Conservation (phyloP, 2,888 invertebrate genomes). For the Clitarchus hookeri region DNA sequence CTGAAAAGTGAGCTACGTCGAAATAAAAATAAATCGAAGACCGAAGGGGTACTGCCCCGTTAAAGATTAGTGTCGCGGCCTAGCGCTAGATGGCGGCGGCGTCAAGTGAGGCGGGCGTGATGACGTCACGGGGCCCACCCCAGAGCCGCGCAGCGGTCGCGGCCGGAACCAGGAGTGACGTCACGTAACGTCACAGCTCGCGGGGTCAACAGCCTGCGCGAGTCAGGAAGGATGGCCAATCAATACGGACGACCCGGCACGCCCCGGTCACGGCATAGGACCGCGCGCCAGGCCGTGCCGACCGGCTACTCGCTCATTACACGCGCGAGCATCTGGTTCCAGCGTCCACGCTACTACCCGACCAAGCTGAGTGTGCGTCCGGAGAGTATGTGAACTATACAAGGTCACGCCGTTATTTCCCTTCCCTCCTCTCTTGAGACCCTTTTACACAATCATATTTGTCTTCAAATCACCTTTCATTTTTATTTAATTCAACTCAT, state of each 20-base stretch:
- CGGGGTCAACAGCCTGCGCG: constrained; percentile 12
- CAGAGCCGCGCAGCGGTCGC: background rate
- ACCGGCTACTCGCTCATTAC: background rate
- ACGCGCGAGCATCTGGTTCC: too few relatives aligned
- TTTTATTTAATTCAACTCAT: too few relatives aligned
- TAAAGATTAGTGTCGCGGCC: background rate
- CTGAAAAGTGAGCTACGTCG: too few relatives aligned
- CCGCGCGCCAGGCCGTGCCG: background rate
- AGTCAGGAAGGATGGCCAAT: background rate
- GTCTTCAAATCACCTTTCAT: too few relatives aligned
- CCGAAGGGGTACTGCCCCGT: too few relatives aligned
- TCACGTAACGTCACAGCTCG: constrained; percentile 20
- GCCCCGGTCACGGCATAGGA: background rate
- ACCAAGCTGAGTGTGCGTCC: too few relatives aligned
- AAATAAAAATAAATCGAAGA: too few relatives aligned
- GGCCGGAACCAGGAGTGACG: constrained; percentile 19
- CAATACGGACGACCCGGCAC: constrained; percentile 6
- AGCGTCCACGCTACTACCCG: too few relatives aligned
- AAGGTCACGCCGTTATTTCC: too few relatives aligned
- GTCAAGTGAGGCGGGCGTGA: background rate
- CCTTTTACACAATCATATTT: too few relatives aligned
- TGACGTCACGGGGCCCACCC: background rate
- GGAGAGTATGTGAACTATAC: too few relatives aligned
- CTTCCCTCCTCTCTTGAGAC: too few relatives aligned
- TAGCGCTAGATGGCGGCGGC: background rate